Base-by-base conservation (phyloP, 2,888 invertebrate species). In the Eristalis pertinax region DNA sequence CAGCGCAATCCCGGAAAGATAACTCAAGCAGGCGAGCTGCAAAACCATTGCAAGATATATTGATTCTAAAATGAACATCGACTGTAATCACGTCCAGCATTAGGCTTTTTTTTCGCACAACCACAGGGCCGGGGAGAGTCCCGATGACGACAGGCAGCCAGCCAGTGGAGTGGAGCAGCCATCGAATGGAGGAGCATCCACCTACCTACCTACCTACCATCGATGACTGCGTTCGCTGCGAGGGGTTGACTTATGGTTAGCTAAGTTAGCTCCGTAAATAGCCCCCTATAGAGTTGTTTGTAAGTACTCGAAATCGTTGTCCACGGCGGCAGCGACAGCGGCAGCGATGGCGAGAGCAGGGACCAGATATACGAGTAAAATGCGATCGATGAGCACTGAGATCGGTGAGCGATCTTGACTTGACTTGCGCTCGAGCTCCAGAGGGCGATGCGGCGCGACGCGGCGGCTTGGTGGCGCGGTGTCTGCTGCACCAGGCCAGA, bases 71-170 rank as follows among this genome's bases (percentile, higher is more conserved):
- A 89, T 87, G 87, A 86, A 88, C 89, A 84, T 86, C 87, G 90
- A 89, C 89, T 88, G 89, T 89, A 89, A 89, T 89, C 84, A 89
- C 84, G 89, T 89, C 89, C 88, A 90, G 89, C 89, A 90, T 90
- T 89, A 90, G 88, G 81, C 81, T 78, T 80, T 79, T 50, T 87
- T 77, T 88, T 81, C 69, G 64, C 88, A 79, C 88, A 76, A 79
- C 84, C 84, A 84, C 79, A 84, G 70, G 38, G 38, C 32, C 24
- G 24, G 7, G 15, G 15, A 50, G 67, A 41, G 32, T 38, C 38
- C 19, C 70, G 67, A 75, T 38, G 82, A 82, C 86, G 83, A 79
- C 86, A 87, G 56, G 78, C 86, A 86, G 56, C 76, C 76, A 81
- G 50, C 50, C 50, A n/a, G 8, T 19, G 50, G 7, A 50, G 5